Conservation (phyloP, 2,888 invertebrate genomes). For the Acrocera orbiculus region DNA sequence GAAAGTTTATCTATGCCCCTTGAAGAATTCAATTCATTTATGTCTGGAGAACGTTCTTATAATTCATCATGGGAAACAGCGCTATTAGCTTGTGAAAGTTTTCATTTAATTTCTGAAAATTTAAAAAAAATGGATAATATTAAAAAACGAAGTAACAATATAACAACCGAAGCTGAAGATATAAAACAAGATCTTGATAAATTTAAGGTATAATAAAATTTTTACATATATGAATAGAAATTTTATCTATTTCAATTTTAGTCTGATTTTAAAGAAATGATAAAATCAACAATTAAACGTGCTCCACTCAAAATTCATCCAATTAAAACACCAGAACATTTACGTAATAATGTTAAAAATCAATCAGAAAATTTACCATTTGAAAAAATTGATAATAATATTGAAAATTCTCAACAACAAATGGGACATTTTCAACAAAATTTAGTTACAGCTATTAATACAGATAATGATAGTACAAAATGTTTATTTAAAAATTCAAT, state of each 20-base stretch:
- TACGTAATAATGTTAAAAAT: too few species aligned
- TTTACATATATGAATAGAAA: neutral
- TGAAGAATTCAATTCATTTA: constrained; percentile 85
- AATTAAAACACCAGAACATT: constrained; percentile 44
- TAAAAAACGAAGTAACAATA: constrained; percentile 42
- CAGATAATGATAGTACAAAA: constrained; percentile 5
- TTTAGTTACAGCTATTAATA: constrained; percentile 18
- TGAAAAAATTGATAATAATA: too few species aligned
- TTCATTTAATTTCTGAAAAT: constrained; percentile 70
- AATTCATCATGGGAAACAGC: constrained; percentile 71
- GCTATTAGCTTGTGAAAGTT: constrained; percentile 63
- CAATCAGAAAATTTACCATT: too few species aligned
- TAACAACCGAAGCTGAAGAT: constrained; percentile 27
- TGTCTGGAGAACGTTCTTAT: constrained; percentile 76
- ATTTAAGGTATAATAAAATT: neutral
- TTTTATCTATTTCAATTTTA: constrained; percentile 22
- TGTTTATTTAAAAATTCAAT: constrained; percentile 2
- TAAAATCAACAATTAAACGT: constrained; percentile 49
- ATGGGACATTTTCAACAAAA: constrained; percentile 25
- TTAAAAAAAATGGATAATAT: constrained; percentile 48
- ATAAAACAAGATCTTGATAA: neutral
- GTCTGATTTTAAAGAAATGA: constrained; percentile 55
- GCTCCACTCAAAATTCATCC: constrained; percentile 56
- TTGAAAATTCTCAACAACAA: neutral
- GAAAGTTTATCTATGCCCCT: constrained; percentile 81